Conservation (phyloP, 2,113 vertebrate species). For the Pheucticus melanocephalus region DNA sequence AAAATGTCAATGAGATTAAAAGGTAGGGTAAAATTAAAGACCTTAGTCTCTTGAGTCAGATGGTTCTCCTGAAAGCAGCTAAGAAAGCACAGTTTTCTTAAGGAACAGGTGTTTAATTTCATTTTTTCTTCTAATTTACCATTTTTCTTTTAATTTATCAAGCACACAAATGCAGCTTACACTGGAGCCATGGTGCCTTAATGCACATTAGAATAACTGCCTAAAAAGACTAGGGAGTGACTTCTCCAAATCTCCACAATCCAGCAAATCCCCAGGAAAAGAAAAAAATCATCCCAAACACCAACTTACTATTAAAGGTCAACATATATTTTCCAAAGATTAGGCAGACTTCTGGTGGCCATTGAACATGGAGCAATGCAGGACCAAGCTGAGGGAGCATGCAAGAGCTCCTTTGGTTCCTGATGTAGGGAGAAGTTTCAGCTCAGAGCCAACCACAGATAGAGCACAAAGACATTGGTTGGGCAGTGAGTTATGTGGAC, state of each 20-base stretch:
- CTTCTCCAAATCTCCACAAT: background rate
- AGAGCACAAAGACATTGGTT: background rate
- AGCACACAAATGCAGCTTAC: background rate
- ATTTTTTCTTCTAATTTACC: background rate
- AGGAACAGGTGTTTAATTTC: background rate
- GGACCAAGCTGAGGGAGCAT: background rate
- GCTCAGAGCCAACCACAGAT: background rate
- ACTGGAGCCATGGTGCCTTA: background rate
- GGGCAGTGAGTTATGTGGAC: background rate
- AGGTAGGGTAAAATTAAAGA: background rate
- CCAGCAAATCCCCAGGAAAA: background rate
- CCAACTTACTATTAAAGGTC: background rate
- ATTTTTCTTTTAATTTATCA: too few species aligned
- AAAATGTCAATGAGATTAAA: background rate
- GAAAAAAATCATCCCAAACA: background rate
- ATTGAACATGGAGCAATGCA: background rate
- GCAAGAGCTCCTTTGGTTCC: background rate
- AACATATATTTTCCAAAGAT: background rate
- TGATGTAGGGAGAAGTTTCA: background rate
- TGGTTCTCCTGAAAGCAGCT: background rate
- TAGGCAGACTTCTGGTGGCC: background rate
- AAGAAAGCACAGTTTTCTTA: background rate
- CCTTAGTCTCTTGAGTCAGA: background rate
- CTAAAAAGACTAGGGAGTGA: background rate
- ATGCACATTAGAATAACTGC: background rate